Evolutionary conservation across 2,797 vertebrate species (phyloP), one percentile per base, ranked within the genome.

Genomic region (Mionectes olivaceus): DNA sequence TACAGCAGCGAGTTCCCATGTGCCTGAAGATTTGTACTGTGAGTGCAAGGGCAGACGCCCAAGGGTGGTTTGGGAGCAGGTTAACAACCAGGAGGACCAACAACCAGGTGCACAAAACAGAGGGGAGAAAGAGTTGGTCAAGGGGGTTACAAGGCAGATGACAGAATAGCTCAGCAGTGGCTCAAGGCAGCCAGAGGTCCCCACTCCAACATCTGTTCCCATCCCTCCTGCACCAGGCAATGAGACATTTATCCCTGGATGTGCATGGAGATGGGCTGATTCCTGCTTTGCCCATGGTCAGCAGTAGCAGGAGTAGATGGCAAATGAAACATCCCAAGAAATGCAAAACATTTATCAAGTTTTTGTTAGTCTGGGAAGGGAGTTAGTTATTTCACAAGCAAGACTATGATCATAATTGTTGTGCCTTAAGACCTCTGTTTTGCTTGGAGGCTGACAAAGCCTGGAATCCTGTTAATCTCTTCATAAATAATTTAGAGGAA

Each of bases 1-100:
- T 14, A 22, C 49, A 84, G 12, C 65, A 50, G 30, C 0, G 0
- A 39, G 59, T 27, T 61, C 47, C 63, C 0, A 0, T 12, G 47
- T 55, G 70, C 78, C 59, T 47, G 43, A 46, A 33, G 47, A 10
- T 69, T 83, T 74, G 75, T 21, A 60, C 77, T 60, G 35, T 5
- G 39, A 63, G 52, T 0, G 0, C 13, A 27, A 71, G 13, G 44
- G 30, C 61, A 53, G 57, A 9, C 28, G 89, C 35, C 60, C 64
- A 44, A 19, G 53, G 19, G 33, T 71, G 52, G 6, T 13, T n/a
- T 39, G n/a, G 28, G 37, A 80, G 19, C 35, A 71, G n/a, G 16
- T 57, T 55, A 41, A 39, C 39, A 41, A 33, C 9, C 33, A 43
- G 23, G 67, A 85, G 35, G 57, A 71, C 37, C n/a, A 50, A 47